Conservation (phyloP, 2,113 vertebrate genomes). For the Dolichotis patagonum region DNA sequence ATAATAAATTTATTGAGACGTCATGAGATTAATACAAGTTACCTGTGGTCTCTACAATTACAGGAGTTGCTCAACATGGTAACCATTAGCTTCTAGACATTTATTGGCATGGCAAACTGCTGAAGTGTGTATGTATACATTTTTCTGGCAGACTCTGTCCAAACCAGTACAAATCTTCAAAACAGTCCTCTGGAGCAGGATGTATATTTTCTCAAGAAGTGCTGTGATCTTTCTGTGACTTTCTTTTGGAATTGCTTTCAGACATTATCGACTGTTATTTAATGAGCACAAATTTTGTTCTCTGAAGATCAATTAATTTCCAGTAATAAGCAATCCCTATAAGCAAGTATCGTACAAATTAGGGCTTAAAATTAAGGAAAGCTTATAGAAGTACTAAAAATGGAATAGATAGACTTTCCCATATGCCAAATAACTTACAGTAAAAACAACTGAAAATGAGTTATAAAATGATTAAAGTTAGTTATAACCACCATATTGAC, state of each 20-base stretch:
- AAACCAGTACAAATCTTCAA: not conserved
- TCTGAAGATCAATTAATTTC: constrained; percentile 21
- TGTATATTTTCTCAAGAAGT: constrained; percentile 14
- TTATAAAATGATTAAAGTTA: constrained; percentile 11
- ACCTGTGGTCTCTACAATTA: no score
- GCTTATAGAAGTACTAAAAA: not conserved
- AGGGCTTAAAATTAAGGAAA: constrained; percentile 9
- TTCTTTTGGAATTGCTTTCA: constrained; percentile 13
- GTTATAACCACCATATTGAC: not conserved
- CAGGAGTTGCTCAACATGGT: no score
- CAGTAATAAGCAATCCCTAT: not conserved
- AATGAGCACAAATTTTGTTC: not conserved
- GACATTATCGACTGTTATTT: not conserved
- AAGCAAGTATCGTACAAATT: not conserved
- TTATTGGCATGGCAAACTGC: no score
- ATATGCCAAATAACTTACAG: not conserved
- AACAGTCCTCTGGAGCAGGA: not conserved
- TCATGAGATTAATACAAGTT: no score
- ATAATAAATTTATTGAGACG: no score
- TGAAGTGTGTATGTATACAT: no score
- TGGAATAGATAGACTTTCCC: not conserved
- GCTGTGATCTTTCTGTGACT: not conserved
- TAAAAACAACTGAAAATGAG: constrained; percentile 37
- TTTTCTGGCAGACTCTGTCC: not conserved
- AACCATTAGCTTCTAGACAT: no score